Evolutionary conservation across 2,797 vertebrate genomes (phyloP), one percentile per base, ranked within the genome.

Genomic region (Crocodylus rhombifer): DNA sequence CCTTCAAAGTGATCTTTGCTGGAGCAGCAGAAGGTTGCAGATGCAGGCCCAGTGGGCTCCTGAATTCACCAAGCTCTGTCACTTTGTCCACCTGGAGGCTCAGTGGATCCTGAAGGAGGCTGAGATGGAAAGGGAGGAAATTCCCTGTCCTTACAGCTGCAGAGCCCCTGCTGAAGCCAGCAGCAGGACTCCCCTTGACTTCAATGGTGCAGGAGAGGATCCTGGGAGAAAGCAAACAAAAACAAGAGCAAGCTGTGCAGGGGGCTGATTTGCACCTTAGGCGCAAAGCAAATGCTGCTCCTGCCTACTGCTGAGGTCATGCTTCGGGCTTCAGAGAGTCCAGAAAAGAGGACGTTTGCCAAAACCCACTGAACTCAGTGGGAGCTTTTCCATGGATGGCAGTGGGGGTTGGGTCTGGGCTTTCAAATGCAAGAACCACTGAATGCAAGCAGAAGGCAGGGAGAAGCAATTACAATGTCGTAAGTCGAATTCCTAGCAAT

Each of bases 401-500:
- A 51, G 42, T 51, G 42, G 42, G 42, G 42, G 9, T 51, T 51
- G 42, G 42, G 10, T 51, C 42, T 51, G 42, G 42, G 9, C 42
- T 51, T 51, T 51, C 42, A 51, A 51, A 51, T 11, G 42, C 42
- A 51, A 51, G 42, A 51, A 11, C 42, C 42, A 51, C 42, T 51
- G 42, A 51, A 51, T 51, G 42, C 10, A 51, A 51, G 10, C 42
- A 51, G 42, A 51, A 51, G 42, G 42, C 42, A 51, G 42, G 42
- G 42, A 51, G 42, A 51, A 51, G 42, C 42, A 51, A 51, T 51
- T 51, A 51, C 42, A 51, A 51, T 9, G 42, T 51, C 42, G 10
- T 10, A 51, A 51, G 8, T 51, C 42, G 10, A 51, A 51, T 42
- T 8, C 1, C 28, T 0, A 0, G 1, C 10, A 42, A 33, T 20